Percentiles rank a stretch among this genome's conserved stretches.
Conservation (phyloP, 2,113 vertebrate species). For the Nasalis larvatus region DNA sequence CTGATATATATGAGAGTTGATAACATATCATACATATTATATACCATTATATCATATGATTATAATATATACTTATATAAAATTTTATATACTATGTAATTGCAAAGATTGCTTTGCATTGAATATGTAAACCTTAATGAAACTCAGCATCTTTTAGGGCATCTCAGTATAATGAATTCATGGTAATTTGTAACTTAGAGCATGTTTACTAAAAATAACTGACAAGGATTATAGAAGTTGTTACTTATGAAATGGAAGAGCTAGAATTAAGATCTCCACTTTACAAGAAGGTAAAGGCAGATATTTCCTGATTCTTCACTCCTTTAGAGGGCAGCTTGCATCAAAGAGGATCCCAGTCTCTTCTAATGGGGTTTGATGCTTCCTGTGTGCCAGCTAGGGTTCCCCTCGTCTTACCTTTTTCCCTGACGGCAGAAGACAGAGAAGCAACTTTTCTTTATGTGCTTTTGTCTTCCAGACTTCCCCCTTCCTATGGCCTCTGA, state of each 20-base stretch:
- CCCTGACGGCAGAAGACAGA: neutral
- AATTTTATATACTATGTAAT: neutral
- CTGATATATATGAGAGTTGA: neutral
- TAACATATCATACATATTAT: neutral
- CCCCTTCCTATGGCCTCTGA: neutral
- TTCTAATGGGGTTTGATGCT: neutral
- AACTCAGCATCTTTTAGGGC: neutral
- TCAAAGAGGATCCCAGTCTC: neutral
- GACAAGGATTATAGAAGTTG: neutral
- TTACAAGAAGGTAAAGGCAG: neutral
- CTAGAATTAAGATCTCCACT: neutral
- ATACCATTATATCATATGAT: neutral
- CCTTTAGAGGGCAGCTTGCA: neutral
- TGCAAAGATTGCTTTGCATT: neutral
- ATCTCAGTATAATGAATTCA: neutral
- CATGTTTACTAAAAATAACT: neutral
- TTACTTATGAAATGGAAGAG: neutral
- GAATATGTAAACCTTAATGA: neutral
- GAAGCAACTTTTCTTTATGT: neutral
- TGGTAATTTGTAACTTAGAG: neutral
- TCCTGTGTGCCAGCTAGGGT: neutral
- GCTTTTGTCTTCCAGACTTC: constrained; percentile 51
- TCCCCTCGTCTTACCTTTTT: neutral
- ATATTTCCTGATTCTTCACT: neutral
- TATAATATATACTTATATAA: neutral